phyloP scores from a whole-genome alignment of 23 tunicate genomes.

The Corella eumyota region DNA sequence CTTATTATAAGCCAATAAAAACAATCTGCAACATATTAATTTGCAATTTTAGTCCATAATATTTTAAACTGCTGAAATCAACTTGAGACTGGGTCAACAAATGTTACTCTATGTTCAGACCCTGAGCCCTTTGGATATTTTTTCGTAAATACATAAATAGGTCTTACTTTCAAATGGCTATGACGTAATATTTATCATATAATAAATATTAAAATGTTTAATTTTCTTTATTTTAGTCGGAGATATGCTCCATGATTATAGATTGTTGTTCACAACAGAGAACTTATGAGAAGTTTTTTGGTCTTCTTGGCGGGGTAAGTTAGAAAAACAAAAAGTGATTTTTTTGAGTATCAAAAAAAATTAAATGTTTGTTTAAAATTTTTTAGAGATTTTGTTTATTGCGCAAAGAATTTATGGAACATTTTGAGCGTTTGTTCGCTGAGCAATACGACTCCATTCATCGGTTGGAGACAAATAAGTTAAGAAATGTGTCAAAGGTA shows the following conservation, averaged over 20 bases:
- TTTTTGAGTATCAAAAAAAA: not conserved
- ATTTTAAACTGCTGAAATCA: too few species aligned
- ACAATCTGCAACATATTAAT: too few species aligned
- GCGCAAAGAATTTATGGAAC: slow-evolving; percentile 87
- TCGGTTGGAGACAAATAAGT: slow-evolving; percentile 78
- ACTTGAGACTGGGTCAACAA: too few species aligned
- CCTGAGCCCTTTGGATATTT: too few species aligned
- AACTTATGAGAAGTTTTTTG: slow-evolving; percentile 94
- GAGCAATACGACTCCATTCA: slow-evolving; percentile 88
- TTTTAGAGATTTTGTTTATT: slow-evolving; percentile 70
- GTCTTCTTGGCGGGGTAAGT: slow-evolving; percentile 79
- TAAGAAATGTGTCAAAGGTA: slow-evolving; percentile 92
- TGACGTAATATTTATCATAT: too few species aligned
- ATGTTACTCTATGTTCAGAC: too few species aligned
- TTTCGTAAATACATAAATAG: too few species aligned
- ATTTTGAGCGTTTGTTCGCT: slow-evolving; percentile 63
- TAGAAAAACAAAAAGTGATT: not conserved
- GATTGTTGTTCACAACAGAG: slow-evolving; percentile 90
- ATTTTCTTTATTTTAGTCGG: too few species aligned
- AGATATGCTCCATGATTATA: slow-evolving; percentile 87
- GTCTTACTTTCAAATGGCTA: too few species aligned
- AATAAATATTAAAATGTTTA: too few species aligned
- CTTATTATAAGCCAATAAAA: too few species aligned
- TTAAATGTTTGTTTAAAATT: not conserved
- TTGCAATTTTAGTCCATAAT: too few species aligned